Evolutionary conservation across 2,113 vertebrate species (phyloP).

Genomic region (Podiceps cristatus): DNA sequence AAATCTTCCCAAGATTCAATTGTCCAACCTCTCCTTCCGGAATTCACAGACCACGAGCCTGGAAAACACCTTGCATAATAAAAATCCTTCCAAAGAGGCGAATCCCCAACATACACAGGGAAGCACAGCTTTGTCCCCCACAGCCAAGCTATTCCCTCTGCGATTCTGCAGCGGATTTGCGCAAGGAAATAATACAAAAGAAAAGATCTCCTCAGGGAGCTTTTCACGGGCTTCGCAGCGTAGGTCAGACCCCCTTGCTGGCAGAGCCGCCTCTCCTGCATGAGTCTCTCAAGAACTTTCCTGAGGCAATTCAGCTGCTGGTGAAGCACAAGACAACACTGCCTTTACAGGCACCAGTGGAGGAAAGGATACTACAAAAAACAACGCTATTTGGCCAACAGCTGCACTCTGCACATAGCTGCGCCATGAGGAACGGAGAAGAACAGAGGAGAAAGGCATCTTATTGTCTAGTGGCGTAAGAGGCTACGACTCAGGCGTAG

Average conservation of each 20-base stretch:
- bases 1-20: neutral
- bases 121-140: neutral
- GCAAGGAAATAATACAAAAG: neutral
- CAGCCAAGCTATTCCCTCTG: neutral
- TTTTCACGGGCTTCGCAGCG: neutral
- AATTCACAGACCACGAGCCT: neutral
- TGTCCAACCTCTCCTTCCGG: neutral
- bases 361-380: neutral
- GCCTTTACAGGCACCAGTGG: neutral
- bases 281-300: neutral
- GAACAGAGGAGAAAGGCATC: neutral
- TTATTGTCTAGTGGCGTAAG: neutral
- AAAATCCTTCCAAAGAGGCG: neutral
- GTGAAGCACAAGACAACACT: neutral
- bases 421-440: neutral
- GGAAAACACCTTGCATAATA: neutral
- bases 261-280: neutral
- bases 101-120: neutral
- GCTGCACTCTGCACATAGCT: neutral
- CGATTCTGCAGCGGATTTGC: neutral
- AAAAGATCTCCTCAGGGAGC: neutral
- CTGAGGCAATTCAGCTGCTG: neutral
- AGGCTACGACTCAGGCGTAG: neutral
- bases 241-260: neutral
- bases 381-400: neutral